These are phyloP conservation scores for Manduca sexta DNA, from an alignment of 1,140 invertebrate genomes.

Conservation along the genomic window DNA sequence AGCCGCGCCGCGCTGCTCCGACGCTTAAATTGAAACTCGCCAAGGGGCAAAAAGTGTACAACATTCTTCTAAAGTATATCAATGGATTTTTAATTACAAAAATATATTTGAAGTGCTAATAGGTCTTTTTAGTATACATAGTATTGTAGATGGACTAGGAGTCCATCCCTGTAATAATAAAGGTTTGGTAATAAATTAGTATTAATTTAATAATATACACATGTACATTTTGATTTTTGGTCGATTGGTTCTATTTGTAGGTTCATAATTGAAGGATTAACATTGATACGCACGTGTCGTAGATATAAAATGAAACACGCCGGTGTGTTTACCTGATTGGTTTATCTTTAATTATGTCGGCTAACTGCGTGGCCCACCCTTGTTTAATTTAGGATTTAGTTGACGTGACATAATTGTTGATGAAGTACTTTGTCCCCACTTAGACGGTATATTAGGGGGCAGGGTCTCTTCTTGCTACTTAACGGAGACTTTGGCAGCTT, in stretches of 20 bases:
- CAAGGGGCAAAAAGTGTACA: slow-evolving; percentile 34
- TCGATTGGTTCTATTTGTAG: too few relatives aligned
- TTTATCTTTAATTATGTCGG: slow-evolving; percentile 21
- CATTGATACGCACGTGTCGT: not conserved
- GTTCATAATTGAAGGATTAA: not conserved
- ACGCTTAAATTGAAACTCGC: slow-evolving; percentile 32
- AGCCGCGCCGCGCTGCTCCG: slow-evolving; percentile 11
- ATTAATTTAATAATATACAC: too few relatives aligned
- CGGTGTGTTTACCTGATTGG: slow-evolving; percentile 7
- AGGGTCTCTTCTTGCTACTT: not conserved
- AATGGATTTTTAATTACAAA: slow-evolving; percentile 31
- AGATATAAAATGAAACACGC: too few relatives aligned
- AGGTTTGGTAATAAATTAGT: too few relatives aligned
- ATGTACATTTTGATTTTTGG: too few relatives aligned
- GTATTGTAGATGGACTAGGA: too few relatives aligned
- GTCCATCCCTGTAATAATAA: too few relatives aligned
- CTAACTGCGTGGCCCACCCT: slow-evolving; percentile 11
- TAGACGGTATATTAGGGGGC: not conserved
- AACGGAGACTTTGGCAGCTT: not conserved
- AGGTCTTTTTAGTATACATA: slow-evolving; percentile 26
- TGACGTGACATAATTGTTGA: slow-evolving; percentile 21
- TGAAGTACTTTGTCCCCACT: slow-evolving; percentile 9
- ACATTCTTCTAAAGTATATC: slow-evolving; percentile 33
- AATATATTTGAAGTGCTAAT: slow-evolving; percentile 34
- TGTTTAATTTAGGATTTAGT: slow-evolving; percentile 26